Conservation (phyloP, 2,888 invertebrate genomes). For the Leptopilina drosophilae region DNA sequence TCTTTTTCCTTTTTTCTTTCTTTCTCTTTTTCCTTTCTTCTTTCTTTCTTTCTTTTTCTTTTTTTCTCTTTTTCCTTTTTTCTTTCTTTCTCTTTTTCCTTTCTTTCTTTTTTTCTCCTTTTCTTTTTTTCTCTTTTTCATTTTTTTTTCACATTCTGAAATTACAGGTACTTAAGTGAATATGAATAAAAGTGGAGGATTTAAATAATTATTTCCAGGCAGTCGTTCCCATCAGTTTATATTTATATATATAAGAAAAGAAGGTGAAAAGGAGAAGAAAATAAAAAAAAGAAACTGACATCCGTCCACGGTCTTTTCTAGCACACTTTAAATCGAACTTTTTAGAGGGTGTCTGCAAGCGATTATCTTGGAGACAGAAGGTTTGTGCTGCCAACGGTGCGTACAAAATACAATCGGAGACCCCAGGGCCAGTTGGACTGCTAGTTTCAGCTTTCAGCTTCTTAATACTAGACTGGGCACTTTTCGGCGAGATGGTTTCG, state of each 20-base stretch:
- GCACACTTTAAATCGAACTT: slow-evolving; percentile 35
- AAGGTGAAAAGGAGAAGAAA: not conserved
- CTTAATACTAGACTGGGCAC: slow-evolving; percentile 37
- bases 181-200: not conserved
- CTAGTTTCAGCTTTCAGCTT: slow-evolving; percentile 35
- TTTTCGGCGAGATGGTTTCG: slow-evolving; percentile 10
- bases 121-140: not conserved
- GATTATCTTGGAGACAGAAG: slow-evolving; percentile 40
- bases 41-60: too few relatives aligned
- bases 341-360: slow-evolving; percentile 38
- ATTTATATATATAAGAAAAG: not conserved
- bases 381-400: slow-evolving; percentile 22
- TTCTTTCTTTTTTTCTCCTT: too few relatives aligned
- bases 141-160: too few relatives aligned
- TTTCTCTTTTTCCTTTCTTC: too few relatives aligned
- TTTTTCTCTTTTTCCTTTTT: too few relatives aligned
- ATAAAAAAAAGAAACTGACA: slow-evolving; percentile 13
- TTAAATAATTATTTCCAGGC: too few relatives aligned
- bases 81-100: too few relatives aligned
- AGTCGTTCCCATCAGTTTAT: not conserved
- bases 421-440: slow-evolving; percentile 17
- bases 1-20: not conserved
- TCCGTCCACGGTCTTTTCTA: slow-evolving; percentile 27
- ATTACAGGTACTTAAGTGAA: slow-evolving; percentile 2
- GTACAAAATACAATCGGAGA: slow-evolving; percentile 38